Conservation (phyloP, 2,888 invertebrate genomes). For the Ryuthela nishihirai region DNA sequence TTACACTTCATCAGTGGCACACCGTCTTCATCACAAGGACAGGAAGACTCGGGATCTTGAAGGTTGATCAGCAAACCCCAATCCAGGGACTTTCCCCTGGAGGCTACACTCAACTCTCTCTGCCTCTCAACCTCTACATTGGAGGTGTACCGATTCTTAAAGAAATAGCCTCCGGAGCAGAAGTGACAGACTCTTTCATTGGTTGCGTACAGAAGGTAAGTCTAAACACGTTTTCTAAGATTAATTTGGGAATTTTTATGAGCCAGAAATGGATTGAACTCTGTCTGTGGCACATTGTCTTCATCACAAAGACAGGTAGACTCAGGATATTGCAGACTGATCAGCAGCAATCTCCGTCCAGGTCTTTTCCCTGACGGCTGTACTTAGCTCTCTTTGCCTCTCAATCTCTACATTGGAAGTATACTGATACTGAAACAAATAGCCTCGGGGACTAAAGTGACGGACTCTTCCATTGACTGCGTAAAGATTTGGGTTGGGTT, state of each 20-base stretch:
- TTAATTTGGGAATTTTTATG: too few relatives aligned
- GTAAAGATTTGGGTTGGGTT: too few relatives aligned
- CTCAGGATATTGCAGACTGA: conserved; percentile 77
- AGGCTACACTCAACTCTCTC: conserved; percentile 72
- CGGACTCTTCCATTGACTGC: too few relatives aligned
- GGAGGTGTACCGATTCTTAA: too few relatives aligned
- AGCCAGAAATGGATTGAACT: conserved; percentile 69
- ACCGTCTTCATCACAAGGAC: conserved; percentile 63
- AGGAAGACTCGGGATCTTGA: conserved; percentile 70
- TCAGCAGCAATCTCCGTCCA: conserved; percentile 58
- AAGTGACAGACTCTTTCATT: too few relatives aligned
- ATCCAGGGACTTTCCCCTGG: conserved; percentile 66
- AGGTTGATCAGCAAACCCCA: conserved; percentile 62
- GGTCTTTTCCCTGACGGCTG: conserved; percentile 69
- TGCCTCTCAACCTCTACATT: too few relatives aligned
- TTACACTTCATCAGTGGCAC: conserved; percentile 79
- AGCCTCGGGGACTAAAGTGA: too few relatives aligned
- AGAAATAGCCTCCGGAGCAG: too few relatives aligned
- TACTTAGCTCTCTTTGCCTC: conserved; percentile 74
- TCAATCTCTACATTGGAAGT: conserved; percentile 83
- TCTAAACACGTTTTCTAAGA: too few relatives aligned
- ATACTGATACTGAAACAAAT: conserved; percentile 58
- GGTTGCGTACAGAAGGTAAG: too few relatives aligned
- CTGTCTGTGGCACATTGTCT: conserved; percentile 82
- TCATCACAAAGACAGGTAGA: conserved; percentile 60